Base-by-base conservation (phyloP, 2,797 vertebrate species). In the Catamblyrhynchus diadema region DNA sequence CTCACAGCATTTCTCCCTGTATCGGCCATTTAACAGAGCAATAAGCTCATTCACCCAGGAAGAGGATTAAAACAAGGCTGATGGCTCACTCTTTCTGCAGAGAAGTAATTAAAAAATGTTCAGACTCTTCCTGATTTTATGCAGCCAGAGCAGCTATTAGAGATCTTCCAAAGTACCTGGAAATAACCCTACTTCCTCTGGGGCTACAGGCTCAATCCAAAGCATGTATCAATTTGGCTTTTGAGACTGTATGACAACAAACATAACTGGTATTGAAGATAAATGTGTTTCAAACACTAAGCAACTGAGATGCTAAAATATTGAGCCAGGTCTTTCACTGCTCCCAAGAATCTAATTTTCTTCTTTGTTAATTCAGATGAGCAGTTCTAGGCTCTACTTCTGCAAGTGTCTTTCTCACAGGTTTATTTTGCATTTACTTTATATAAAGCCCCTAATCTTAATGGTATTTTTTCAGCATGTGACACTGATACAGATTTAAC, bases 11-110 rank as follows among this genome's bases (percentile, higher is more conserved):
- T 59, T 78, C 45, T 79, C 27, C 37, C 30, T 39, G 30, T 42
- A 42, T 4, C 47, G 59, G 85, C 47, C 83, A 86, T 90, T 86
- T 57, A 81, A 86, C 41, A 87, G 47, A 56, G 25, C 14, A 85
- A 57, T 81, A 92, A 59, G n/a, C 3, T 44, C 20, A 23, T 44
- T 25, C 44, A 28, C 62, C 88, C 62, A 73, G 21, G 16, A 73
- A 81, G n/a, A 91, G 30, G 41, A 91, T 51, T 78, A 83, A 81
- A 85, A 85, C 45, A 67, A 88, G 54, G 50, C 30, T 71, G 61
- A 66, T 72, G 54, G 42, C 64, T 44, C 10, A 3, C 45, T 56
- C 19, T 57, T 65, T 75, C 33, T 75, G 79, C 75, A 92, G 41
- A 69, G 78, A 89, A 87, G 37, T 83, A 90, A 80, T 64, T 66